phyloP scores from a whole-genome alignment of 2,113 vertebrate species.

The Polyodon spathula region DNA sequence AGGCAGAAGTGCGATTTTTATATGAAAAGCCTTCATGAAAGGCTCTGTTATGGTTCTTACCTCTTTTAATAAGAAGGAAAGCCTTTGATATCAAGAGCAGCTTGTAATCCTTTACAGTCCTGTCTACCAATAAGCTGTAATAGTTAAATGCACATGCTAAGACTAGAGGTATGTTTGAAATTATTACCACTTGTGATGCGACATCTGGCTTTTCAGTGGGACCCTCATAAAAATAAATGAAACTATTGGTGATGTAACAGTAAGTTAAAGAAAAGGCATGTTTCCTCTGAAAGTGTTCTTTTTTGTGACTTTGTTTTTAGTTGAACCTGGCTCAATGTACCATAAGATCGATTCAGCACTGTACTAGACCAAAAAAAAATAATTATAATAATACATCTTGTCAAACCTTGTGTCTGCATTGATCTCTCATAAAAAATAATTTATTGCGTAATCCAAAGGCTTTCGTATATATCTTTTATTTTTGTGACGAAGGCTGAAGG shows the following conservation, averaged over 20 bases:
- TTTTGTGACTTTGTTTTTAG: too few relatives aligned
- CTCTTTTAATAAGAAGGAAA: slow-evolving; percentile 12
- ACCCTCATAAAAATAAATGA: slow-evolving; percentile 23
- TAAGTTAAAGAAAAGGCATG: slow-evolving; percentile 7
- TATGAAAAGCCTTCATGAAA: slow-evolving; percentile 6
- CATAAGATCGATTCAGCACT: too few relatives aligned
- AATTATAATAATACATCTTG: not conserved
- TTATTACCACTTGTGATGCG: slow-evolving; percentile 13
- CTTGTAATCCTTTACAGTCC: slow-evolving; percentile 18
- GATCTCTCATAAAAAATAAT: too few relatives aligned
- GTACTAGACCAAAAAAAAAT: too few relatives aligned
- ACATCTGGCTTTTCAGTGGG: slow-evolving; percentile 18
- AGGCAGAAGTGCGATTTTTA: not conserved
- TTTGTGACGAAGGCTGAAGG: too few relatives aligned
- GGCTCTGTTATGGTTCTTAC: slow-evolving; percentile 1
- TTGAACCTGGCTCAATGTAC: too few relatives aligned
- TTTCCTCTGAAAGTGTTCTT: slow-evolving; percentile 18
- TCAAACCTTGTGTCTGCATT: too few relatives aligned
- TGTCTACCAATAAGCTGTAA: slow-evolving; percentile 3
- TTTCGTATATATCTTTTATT: too few relatives aligned
- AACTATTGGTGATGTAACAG: slow-evolving; percentile 16
- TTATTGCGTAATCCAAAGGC: too few relatives aligned
- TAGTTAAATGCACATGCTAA: slow-evolving; percentile 18
- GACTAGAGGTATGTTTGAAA: slow-evolving; percentile 15
- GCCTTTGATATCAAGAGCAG: slow-evolving; percentile 11